A percentile compares a stretch with the other conserved stretches of the same genome.
These are phyloP conservation scores for Micoletzkya japonica DNA, from an alignment of 2,888 invertebrate genomes.

Conservation along the genomic window DNA sequence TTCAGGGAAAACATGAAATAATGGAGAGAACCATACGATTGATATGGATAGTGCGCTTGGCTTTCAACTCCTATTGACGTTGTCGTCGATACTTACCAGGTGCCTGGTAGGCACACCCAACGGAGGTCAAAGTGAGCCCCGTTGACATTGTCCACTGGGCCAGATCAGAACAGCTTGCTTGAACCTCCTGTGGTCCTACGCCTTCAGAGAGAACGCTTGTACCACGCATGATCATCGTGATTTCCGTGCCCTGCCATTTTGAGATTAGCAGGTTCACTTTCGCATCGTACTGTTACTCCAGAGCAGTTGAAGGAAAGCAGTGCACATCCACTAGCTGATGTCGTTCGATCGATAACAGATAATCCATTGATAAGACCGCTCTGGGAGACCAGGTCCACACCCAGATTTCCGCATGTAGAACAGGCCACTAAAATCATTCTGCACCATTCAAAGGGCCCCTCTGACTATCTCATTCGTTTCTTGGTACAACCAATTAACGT, in stretches of 20 bases:
- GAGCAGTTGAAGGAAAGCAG: not conserved
- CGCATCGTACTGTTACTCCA: not conserved
- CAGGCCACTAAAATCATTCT: constrained; percentile 5
- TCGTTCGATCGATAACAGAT: not conserved
- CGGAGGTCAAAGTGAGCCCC: not conserved
- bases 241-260: not conserved
- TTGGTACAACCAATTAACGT: no score
- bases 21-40: no score
- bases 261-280: no score
- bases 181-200: not conserved
- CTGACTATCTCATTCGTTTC: no score
- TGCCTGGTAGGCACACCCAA: constrained; percentile 4
- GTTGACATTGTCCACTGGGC: not conserved
- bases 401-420: not conserved
- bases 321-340: not conserved
- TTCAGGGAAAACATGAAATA: no score
- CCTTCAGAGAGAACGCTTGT: not conserved
- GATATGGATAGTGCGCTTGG: no score
- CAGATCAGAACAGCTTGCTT: not conserved
- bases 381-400: not conserved
- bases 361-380: constrained; percentile 5
- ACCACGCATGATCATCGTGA: not conserved
- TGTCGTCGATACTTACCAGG: no score
- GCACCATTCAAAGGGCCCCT: no score
- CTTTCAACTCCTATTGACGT: no score